Evolutionary conservation across 2,888 invertebrate genomes (phyloP).

Genomic region (Drosophila acutilabella): DNA sequence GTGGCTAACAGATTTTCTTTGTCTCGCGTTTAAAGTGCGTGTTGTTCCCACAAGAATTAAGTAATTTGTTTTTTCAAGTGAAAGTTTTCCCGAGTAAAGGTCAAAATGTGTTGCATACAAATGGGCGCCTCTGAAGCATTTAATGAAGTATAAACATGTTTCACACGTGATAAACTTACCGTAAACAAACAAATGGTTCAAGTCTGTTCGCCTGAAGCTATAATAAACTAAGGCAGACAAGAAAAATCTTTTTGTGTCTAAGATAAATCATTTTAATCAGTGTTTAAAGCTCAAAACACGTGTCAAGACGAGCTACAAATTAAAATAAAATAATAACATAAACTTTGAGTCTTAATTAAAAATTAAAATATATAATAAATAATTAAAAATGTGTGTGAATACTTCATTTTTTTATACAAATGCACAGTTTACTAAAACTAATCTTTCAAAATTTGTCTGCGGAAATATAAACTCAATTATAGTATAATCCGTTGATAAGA

Average conservation of each 20-base stretch:
- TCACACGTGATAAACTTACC: conserved; percentile 10
- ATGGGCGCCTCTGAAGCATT: conserved; percentile 29
- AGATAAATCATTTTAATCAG: no score
- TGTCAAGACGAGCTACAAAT: neutral
- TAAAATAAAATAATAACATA: no score
- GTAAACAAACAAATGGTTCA: neutral
- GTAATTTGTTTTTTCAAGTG: conserved; percentile 26
- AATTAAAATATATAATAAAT: neutral
- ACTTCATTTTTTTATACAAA: neutral
- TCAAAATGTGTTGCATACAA: conserved; percentile 34
- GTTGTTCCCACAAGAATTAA: neutral
- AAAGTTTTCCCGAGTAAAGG: conserved; percentile 30
- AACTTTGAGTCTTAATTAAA: no score
- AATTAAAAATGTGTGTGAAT: neutral
- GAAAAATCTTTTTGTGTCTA: no score
- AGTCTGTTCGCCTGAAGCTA: no score
- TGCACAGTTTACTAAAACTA: neutral
- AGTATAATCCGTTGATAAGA: conserved; percentile 4
- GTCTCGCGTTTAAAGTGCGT: conserved; percentile 5
- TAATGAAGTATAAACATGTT: neutral
- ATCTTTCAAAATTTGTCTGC: neutral
- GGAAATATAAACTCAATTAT: conserved; percentile 11
- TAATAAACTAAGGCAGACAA: no score
- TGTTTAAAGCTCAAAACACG: neutral
- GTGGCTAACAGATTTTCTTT: conserved; percentile 8